phyloP scores from a whole-genome alignment of 2,888 invertebrate genomes.

The Drosophila nigricruria region DNA sequence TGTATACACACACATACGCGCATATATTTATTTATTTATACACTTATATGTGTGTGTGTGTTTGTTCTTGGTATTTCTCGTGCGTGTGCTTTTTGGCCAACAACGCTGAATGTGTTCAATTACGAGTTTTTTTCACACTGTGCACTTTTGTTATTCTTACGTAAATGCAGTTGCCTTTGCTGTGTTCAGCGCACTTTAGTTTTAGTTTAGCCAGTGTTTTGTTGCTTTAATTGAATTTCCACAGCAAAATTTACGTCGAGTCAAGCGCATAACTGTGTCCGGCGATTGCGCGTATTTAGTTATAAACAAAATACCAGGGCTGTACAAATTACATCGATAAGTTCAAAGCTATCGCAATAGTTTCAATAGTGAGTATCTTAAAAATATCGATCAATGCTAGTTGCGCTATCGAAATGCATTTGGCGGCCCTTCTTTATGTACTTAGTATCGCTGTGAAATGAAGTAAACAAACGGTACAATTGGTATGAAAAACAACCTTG shows the following conservation, averaged over 20 bases:
- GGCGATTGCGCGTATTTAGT: slow-evolving; percentile 53
- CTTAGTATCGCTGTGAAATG: slow-evolving; percentile 10
- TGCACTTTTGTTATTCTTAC: slow-evolving; percentile 55
- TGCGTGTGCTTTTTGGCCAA: slow-evolving; percentile 27
- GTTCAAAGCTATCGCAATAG: slow-evolving; percentile 3
- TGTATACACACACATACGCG: slow-evolving; percentile 12
- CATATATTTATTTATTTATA: slow-evolving; percentile 11
- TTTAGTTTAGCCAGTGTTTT: slow-evolving; percentile 21
- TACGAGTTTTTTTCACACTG: slow-evolving; percentile 35
- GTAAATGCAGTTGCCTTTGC: slow-evolving; percentile 26
- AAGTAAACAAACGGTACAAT: neutral
- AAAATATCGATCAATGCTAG: neutral
- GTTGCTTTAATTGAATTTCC: slow-evolving; percentile 41
- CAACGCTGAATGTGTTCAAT: slow-evolving; percentile 24
- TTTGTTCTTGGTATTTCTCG: slow-evolving; percentile 13
- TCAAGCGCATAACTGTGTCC: slow-evolving; percentile 27
- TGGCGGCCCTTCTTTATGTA: slow-evolving; percentile 9
- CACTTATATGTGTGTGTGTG: neutral
- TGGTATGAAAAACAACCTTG: neutral
- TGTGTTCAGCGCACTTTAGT: slow-evolving; percentile 5
- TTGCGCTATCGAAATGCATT: slow-evolving; percentile 15
- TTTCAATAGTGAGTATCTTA: neutral
- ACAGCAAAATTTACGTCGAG: slow-evolving; percentile 21
- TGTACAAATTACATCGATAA: slow-evolving; percentile 21
- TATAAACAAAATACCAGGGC: slow-evolving; percentile 67